A percentile compares a stretch with the other conserved stretches of the same genome.
Conservation (phyloP, 2,797 vertebrate species). For the Gephyroberyx darwinii region DNA sequence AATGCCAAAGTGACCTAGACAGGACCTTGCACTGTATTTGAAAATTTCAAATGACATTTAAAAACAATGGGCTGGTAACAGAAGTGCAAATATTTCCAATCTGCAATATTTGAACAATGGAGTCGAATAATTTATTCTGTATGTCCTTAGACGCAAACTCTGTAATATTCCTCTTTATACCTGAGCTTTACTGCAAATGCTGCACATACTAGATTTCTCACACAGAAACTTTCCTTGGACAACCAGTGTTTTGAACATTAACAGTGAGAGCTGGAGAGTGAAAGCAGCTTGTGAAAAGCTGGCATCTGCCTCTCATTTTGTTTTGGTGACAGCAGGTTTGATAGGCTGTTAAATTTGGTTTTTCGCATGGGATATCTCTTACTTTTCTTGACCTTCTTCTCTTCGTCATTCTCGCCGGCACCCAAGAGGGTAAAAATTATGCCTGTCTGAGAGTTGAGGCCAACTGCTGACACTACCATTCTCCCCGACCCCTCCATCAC, state of each 20-base stretch:
- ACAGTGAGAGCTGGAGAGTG: not conserved
- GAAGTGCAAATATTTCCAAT: constrained; percentile 51
- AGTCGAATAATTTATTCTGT: constrained; percentile 45
- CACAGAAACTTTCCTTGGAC: not conserved
- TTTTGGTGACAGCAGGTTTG: not conserved
- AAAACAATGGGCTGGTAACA: constrained; percentile 18
- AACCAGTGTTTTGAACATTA: not conserved
- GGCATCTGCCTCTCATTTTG: not conserved
- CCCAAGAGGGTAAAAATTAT: constrained; percentile 98
- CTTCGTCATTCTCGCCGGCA: constrained; percentile 87
- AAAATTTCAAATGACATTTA: constrained; percentile 1
- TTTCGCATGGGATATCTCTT: constrained; percentile 64
- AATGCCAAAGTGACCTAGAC: not conserved
- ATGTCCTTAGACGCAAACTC: constrained; percentile 28
- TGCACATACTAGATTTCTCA: constrained; percentile 20
- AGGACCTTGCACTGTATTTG: not conserved
- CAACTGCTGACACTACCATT: constrained; percentile 94
- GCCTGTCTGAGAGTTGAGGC: constrained; percentile 97
- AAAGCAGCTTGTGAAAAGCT: not conserved
- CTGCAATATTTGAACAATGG: constrained; percentile 47
- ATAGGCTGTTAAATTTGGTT: constrained; percentile 10
- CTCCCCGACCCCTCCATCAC: constrained; percentile 99
- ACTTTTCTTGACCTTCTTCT: constrained; percentile 97
- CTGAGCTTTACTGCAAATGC: constrained; percentile 37
- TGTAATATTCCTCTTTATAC: constrained; percentile 26